Evolutionary conservation across 1,140 invertebrate species (phyloP), one percentile per base, ranked within the genome.

Genomic region (Reticulitermes speratus): DNA sequence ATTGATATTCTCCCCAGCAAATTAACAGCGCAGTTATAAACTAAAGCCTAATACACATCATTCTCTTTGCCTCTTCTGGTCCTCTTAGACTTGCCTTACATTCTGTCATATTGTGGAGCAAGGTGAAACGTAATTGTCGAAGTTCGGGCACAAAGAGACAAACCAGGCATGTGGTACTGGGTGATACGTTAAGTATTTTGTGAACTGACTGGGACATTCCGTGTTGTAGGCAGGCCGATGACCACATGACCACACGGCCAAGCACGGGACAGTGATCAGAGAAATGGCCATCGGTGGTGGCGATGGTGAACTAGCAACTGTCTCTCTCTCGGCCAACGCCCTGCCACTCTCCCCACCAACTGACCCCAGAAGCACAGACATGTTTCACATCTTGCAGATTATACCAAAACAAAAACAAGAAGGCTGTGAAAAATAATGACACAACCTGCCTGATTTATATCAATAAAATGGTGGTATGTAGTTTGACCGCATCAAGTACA

Each of bases 311-410:
- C 65, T 30, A 30, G 65, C 65, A 75, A 6, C n/a, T 75, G 25
- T 75, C n/a, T 75, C 65, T 75, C n/a, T 75, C 65, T n/a, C 65
- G 25, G 65, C 65, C 65, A 75, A 75, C 59, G 65, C 65, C 65
- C 65, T 75, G 65, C 8, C 65, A 16, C n/a, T 30, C 65, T 75
- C 65, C 65, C 65, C 65, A 75, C 65, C 65, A 75, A 75, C 25
- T 75, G 65, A 75, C 65, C 65, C 65, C 65, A 75, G 65, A 75
- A 75, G 65, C 65, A 75, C 65, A 75, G 65, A 75, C 65, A 75
- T 30, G 65, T 75, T 75, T 75, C 65, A 30, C n/a, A 75, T 75
- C 65, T 75, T 30, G 65, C 65, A 75, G 65, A 75, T 75, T 75
- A 75, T 30, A 75, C 65, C 8, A 75, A 75, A 75, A 75, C 25